Evolutionary conservation across 2,888 invertebrate species (phyloP).

Genomic region (Rhamnusium bicolor): DNA sequence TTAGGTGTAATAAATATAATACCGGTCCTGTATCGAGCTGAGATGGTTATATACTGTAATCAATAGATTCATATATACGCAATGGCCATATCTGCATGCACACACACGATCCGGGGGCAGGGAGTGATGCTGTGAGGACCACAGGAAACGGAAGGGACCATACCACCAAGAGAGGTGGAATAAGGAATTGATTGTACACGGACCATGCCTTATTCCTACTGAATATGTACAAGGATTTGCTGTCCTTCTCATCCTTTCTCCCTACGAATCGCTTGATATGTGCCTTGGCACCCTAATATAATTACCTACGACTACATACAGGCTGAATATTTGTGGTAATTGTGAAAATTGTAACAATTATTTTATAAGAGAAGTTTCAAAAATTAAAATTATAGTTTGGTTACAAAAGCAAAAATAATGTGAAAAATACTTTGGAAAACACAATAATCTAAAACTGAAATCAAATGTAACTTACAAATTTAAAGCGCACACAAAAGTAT

Average conservation of each 20-base stretch:
- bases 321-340: too few relatives aligned
- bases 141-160: conserved; percentile 63
- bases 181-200: conserved; percentile 69
- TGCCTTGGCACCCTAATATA: conserved; percentile 45
- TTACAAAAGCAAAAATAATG: too few relatives aligned
- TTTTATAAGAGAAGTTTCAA: too few relatives aligned
- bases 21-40: conserved; percentile 38
- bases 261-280: conserved; percentile 49
- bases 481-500: too few relatives aligned
- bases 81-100: conserved; percentile 67
- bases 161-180: conserved; percentile 59
- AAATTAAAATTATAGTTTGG: too few relatives aligned
- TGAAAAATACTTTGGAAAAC: too few relatives aligned
- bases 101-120: conserved; percentile 59
- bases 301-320: conserved; percentile 18
- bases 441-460: too few relatives aligned
- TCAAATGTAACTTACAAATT: too few relatives aligned
- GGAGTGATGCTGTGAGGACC: conserved; percentile 55
- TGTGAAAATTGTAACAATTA: too few relatives aligned
- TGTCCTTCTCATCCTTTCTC: conserved; percentile 52
- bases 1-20: conserved; percentile 1
- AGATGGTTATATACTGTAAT: conserved; percentile 61
- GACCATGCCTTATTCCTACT: conserved; percentile 63
- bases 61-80: conserved; percentile 65
- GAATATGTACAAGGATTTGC: conserved; percentile 65